Evolutionary conservation across 2,888 invertebrate genomes (phyloP).

Genomic region (Achlya flavicornis): DNA sequence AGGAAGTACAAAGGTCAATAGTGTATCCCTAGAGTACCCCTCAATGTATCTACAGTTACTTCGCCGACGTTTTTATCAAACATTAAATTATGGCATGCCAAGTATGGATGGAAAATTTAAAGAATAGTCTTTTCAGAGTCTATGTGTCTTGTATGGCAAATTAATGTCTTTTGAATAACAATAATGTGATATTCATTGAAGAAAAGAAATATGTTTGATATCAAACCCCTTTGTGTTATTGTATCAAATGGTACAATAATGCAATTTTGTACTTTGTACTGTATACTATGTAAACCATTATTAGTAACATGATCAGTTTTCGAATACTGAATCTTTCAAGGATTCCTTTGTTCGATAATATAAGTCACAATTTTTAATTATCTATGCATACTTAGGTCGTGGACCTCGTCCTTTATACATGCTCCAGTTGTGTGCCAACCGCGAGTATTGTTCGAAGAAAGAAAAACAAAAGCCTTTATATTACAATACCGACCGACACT

Average conservation of each 20-base stretch:
- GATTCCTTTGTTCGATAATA: neutral
- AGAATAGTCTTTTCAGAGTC: too few species aligned
- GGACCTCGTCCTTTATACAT: too few species aligned
- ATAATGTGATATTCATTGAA: too few species aligned
- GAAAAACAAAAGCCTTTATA: slow-evolving; percentile 1
- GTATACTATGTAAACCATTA: neutral
- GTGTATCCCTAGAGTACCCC: slow-evolving; percentile 1
- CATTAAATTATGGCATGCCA: neutral
- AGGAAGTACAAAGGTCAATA: slow-evolving; percentile 3
- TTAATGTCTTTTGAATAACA: too few species aligned
- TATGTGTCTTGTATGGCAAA: too few species aligned
- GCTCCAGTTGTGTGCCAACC: too few species aligned
- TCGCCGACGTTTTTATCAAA: neutral
- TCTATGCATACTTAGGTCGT: neutral
- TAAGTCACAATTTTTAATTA: neutral
- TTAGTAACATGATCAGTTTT: neutral
- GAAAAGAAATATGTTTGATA: too few species aligned
- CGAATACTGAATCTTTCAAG: neutral
- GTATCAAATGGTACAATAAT: too few species aligned
- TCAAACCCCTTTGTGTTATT: too few species aligned
- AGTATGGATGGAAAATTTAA: too few species aligned
- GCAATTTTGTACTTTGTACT: neutral
- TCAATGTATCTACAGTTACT: neutral
- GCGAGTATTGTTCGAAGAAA: neutral
- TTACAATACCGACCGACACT: neutral